Evolutionary conservation across 2,113 vertebrate genomes (phyloP).

Genomic region (Serilophus lunatus): DNA sequence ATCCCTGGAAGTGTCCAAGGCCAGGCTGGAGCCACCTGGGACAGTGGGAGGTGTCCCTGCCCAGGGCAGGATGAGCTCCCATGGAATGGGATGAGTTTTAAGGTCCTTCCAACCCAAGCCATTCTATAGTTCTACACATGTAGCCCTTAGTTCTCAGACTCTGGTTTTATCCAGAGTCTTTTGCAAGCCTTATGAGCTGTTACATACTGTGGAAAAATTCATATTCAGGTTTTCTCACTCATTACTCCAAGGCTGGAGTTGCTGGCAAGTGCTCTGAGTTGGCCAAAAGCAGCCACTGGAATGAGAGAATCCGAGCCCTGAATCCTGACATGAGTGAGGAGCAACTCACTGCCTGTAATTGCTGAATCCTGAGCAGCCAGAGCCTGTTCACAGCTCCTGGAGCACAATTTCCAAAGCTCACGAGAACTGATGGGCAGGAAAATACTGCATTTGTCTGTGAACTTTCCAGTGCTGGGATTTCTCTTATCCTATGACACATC

Average conservation of each 20-base stretch:
- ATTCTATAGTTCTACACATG: fast-evolving
- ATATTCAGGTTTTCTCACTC: not conserved
- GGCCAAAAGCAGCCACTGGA: not conserved
- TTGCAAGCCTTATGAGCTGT: not conserved
- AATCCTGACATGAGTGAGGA: not conserved
- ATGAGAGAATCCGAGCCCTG: not conserved
- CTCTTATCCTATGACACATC: not conserved
- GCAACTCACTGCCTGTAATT: not conserved
- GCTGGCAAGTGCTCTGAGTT: not conserved
- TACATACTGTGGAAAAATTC: not conserved
- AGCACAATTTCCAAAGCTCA: not conserved
- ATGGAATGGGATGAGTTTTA: not conserved
- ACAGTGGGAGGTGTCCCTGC: not conserved
- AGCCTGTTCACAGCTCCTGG: not conserved
- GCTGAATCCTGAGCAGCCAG: not conserved
- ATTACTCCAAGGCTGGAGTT: not conserved
- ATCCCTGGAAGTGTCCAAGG: not conserved
- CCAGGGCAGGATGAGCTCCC: not conserved
- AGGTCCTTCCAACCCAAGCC: not conserved
- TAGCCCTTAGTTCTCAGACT: not conserved
- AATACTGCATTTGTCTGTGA: not conserved
- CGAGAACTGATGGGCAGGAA: not conserved
- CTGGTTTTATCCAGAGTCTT: not conserved
- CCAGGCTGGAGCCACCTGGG: not conserved
- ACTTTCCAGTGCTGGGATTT: not conserved